Base-by-base conservation (phyloP, 2,113 vertebrate genomes). In the Amazona vittata region DNA sequence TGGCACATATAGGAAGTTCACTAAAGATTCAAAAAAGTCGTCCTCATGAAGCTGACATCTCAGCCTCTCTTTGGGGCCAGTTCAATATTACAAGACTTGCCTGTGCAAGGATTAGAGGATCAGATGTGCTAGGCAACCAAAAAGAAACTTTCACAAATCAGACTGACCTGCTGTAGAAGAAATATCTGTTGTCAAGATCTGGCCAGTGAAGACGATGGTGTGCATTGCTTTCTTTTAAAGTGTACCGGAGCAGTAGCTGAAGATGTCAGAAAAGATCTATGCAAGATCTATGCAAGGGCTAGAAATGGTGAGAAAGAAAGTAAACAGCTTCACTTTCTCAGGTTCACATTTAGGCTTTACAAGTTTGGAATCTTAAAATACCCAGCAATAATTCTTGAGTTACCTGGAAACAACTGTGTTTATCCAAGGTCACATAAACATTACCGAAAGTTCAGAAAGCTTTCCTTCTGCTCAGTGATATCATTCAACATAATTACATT, bases 401-500 rank as follows among this genome's bases (percentile, higher is more conserved):
- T 81, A 90, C 31, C 65, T 96, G 82, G 69, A 92, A 96, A 86
- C 3, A n/a, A 46, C 68, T 59, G 15, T 73, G 55, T 68, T 77
- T 93, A 29, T 92, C 53, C 33, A 29, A 67, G 63, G 14, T 35
- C 46, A 43, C n/a, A 49, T 49, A 85, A 73, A 68, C 25, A 37
- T 29, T 41, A 17, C 39, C 59, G 17, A 26, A 83, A 91, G 55
- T 82, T 89, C 62, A 50, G 35, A 79, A 67, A 37, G 26, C 24
- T 88, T 88, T 80, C 20, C 28, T 68, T 64, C 68, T 64, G 15
- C 64, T 90, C 33, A 60, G 47, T 68, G 77, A 35, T 67, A 35
- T 35, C 5, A 14, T 55, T 90, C n/a, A 68, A 47, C 8, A 9
- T 74, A 53, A 78, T 43, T 43, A 65, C 44, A n/a, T n/a, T 71